Evolutionary conservation across 2,888 invertebrate species (phyloP).

Genomic region (Graphium colonna): DNA sequence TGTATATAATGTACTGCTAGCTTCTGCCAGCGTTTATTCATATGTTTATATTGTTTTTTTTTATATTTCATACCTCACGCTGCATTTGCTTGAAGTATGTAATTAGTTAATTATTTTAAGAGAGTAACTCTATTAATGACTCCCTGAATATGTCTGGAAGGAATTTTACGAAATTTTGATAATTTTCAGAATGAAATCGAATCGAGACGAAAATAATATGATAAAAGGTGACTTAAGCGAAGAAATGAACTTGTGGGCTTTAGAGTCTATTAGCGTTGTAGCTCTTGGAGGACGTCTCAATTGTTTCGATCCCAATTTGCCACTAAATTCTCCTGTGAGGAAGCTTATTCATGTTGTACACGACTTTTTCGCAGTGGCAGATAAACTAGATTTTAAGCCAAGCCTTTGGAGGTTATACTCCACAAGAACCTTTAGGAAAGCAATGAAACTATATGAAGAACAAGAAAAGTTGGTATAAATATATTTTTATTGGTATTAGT

Average conservation of each 20-base stretch:
- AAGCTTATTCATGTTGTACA: constrained; percentile 53
- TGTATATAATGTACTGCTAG: too few relatives aligned
- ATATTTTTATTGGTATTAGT: too few relatives aligned
- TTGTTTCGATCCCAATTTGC: constrained; percentile 50
- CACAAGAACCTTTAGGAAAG: constrained; percentile 45
- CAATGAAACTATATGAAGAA: constrained; percentile 49
- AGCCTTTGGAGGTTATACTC: constrained; percentile 46
- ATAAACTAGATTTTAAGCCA: constrained; percentile 50
- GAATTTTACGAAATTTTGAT: not conserved
- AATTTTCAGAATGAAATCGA: constrained; percentile 68
- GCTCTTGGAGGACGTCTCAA: constrained; percentile 59
- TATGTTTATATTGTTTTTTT: too few relatives aligned
- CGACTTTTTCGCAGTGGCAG: constrained; percentile 40
- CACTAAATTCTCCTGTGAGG: constrained; percentile 52
- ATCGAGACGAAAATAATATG: constrained; percentile 73
- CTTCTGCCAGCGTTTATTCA: too few relatives aligned
- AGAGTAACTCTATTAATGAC: too few relatives aligned
- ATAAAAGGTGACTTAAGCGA: constrained; percentile 76
- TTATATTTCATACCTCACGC: too few relatives aligned
- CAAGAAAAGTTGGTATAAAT: constrained; percentile 45
- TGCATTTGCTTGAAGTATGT: too few relatives aligned
- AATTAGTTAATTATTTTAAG: too few relatives aligned
- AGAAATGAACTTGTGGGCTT: constrained; percentile 82
- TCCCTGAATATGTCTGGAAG: too few relatives aligned
- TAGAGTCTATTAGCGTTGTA: constrained; percentile 76